Evolutionary conservation across 2,113 vertebrate genomes (phyloP), one percentile per base, ranked within the genome.

Genomic region (Gnathonemus echidnorhynchus): DNA sequence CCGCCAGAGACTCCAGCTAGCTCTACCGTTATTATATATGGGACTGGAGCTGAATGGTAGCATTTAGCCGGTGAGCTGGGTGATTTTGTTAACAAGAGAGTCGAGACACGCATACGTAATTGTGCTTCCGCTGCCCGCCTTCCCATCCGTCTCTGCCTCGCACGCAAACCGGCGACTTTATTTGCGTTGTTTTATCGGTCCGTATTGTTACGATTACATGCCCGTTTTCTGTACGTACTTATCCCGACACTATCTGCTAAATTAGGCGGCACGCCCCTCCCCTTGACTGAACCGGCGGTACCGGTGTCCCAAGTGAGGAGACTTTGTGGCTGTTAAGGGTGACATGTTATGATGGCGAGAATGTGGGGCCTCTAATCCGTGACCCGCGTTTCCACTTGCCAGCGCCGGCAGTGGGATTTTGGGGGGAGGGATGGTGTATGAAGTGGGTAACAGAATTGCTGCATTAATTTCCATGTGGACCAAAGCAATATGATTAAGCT

Each of bases 1-100:
- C 93, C 93, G 88, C 93, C 92, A 93, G 93, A 94, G 93, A 94
- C 93, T 93, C 93, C 92, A 92, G 93, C 92, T 84, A 92, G 91
- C 92, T 21, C 80, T 91, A 92, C 92, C 3, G 94, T 94, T 94
- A 95, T 93, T 92, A 93, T 93, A 93, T 91, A 92, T 89, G 93
- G 93, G 92, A 92, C 91, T 90, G 27, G 93, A 93, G 94, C 83
- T 93, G 94, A 94, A 92, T 92, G 91, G 89, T 90, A 49, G 91
- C 93, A 92, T 94, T 94, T 92, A 93, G 93, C 90, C 92, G 49
- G 92, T 93, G 62, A 93, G 92, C 93, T 92, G 91, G 91, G 90
- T 74, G 89, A 92, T 92, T 93, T 93, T 92, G 77, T 89, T 84
- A 89, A 89, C 77, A 58, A 85, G 89, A 62, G 74, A 89, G 56